These are phyloP conservation scores for Phyllopteryx taeniolatus DNA, from an alignment of 2,113 vertebrate genomes.

Conservation along the genomic window DNA sequence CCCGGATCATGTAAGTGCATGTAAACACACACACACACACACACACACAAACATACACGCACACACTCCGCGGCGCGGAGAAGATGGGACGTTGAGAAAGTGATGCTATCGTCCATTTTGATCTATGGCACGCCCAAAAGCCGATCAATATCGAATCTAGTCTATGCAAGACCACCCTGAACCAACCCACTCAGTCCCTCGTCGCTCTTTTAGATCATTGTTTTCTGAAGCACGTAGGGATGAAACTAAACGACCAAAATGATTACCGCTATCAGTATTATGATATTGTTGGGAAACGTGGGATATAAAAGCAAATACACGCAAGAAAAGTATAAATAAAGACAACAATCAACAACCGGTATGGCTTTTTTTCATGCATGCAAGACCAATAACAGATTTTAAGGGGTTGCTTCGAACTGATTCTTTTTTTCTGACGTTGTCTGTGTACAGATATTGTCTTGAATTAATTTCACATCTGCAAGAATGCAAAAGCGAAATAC, in stretches of 20 bases:
- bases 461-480: too few relatives aligned
- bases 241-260: background rate
- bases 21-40: background rate
- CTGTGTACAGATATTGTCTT: too few relatives aligned
- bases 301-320: background rate
- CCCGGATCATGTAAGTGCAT: slow-evolving; percentile 73
- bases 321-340: background rate
- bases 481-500: too few relatives aligned
- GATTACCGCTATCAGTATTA: background rate
- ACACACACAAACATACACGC: background rate
- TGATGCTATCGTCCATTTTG: background rate
- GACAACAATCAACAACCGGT: background rate
- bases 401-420: too few relatives aligned
- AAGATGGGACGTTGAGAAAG: background rate
- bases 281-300: background rate
- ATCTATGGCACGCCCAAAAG: background rate
- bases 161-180: slow-evolving; percentile 47
- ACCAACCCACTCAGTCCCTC: background rate
- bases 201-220: slow-evolving; percentile 10
- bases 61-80: background rate
- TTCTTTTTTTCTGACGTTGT: too few relatives aligned
- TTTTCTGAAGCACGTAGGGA: background rate
- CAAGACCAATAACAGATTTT: too few relatives aligned
- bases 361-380: too few relatives aligned
- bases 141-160: slow-evolving; percentile 62